Evolutionary conservation across 2,113 vertebrate species (phyloP).

Genomic region (Anhinga rufa): DNA sequence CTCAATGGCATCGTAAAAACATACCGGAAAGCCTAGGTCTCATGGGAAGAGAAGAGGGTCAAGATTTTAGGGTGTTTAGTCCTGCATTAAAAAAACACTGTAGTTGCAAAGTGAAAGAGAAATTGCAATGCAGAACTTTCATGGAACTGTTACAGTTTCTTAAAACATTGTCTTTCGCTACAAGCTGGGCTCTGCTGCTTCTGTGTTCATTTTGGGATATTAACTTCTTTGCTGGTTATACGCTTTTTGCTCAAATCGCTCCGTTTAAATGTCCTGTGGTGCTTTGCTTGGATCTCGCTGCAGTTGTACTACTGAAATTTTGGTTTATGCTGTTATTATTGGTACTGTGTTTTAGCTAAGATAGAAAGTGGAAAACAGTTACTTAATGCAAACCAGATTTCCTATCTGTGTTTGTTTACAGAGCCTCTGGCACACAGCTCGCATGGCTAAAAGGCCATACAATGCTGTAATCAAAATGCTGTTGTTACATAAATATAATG

Average conservation of each 20-base stretch:
- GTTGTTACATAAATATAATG: slow-evolving; percentile 35
- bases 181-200: neutral
- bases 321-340: neutral
- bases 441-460: slow-evolving; percentile 16
- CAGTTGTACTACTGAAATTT: neutral
- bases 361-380: slow-evolving; percentile 29
- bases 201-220: neutral
- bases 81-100: neutral
- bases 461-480: slow-evolving; percentile 18
- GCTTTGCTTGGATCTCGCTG: neutral
- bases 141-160: neutral
- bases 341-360: neutral
- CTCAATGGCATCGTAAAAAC: neutral
- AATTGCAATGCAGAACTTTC: neutral
- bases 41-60: neutral
- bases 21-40: neutral
- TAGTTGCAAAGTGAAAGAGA: neutral
- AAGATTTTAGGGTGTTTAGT: neutral
- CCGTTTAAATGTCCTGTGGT: neutral
- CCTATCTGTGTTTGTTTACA: slow-evolving; percentile 36
- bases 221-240: neutral
- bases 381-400: slow-evolving; percentile 58
- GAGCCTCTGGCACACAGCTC: slow-evolving; percentile 23
- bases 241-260: neutral
- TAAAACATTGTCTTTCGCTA: neutral